A percentile compares a stretch with the other conserved stretches of the same genome.
Evolutionary conservation across 2,888 invertebrate genomes (phyloP).

Genomic region (Acleris holmiana): DNA sequence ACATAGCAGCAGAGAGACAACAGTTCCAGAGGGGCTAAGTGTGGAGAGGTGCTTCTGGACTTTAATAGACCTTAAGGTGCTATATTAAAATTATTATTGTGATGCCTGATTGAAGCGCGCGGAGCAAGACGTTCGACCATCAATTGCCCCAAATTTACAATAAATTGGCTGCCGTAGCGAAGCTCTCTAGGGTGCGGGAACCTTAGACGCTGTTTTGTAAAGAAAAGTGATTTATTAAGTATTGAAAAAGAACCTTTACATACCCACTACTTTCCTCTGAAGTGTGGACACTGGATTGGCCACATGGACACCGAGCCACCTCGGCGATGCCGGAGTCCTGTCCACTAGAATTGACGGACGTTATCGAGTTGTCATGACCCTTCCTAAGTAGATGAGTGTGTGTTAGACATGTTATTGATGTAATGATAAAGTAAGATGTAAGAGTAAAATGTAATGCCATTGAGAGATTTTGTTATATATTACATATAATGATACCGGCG

Average conservation of each 20-base stretch:
- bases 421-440: slow-evolving; percentile 13
- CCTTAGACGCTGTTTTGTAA: no score
- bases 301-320: slow-evolving; percentile 85
- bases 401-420: slow-evolving; percentile 36
- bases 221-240: no score
- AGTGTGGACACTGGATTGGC: slow-evolving; percentile 86
- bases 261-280: slow-evolving; percentile 90
- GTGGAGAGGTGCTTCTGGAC: no score
- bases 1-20: no score
- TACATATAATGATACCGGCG: background rate
- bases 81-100: no score
- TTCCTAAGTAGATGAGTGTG: slow-evolving; percentile 60
- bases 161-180: no score
- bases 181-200: no score
- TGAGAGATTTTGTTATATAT: background rate
- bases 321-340: slow-evolving; percentile 91
- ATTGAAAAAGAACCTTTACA: slow-evolving; percentile 40
- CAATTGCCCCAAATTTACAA: no score
- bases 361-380: slow-evolving; percentile 88
- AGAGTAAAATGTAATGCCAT: background rate
- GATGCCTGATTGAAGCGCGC: no score
- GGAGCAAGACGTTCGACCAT: no score
- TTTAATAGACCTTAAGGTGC: no score
- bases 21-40: no score
- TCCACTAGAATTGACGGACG: slow-evolving; percentile 92